A percentile compares a stretch with the other conserved stretches of the same genome.
phyloP scores from a whole-genome alignment of 2,113 vertebrate genomes.

The Campylomormyrus numenius region DNA sequence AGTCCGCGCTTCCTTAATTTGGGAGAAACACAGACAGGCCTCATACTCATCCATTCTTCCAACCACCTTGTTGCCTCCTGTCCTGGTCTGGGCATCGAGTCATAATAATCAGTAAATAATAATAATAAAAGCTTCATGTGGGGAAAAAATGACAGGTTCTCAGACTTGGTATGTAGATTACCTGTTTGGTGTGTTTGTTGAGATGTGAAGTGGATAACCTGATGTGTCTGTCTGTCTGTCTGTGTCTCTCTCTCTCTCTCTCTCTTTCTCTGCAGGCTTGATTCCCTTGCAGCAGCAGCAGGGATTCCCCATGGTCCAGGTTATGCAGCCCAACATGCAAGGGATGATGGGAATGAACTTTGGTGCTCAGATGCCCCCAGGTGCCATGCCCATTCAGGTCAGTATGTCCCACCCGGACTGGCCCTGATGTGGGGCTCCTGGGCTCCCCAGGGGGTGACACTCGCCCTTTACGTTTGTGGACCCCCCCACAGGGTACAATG shows the following conservation, averaged over 20 bases:
- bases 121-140: not conserved
- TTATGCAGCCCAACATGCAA: slow-evolving; percentile 92
- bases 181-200: not conserved
- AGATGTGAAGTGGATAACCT: not conserved
- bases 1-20: not conserved
- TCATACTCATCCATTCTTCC: not conserved
- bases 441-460: not conserved
- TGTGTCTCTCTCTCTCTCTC: too few species aligned
- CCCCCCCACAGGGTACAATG: slow-evolving; percentile 72
- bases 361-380: slow-evolving; percentile 81
- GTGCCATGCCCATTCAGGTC: slow-evolving; percentile 87
- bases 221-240: not conserved
- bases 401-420: slow-evolving; percentile 14
- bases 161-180: not conserved
- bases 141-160: not conserved
- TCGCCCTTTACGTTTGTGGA: not conserved
- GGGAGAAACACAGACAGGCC: not conserved
- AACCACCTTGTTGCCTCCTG: not conserved
- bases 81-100: not conserved
- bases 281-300: slow-evolving; percentile 76
- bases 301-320: slow-evolving; percentile 83
- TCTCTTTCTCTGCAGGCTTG: slow-evolving; percentile 68
- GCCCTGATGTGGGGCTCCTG: not conserved
- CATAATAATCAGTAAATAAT: not conserved
- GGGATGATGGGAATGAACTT: slow-evolving; percentile 95